phyloP scores from a whole-genome alignment of 2,888 invertebrate genomes.

The Andrena hattorfiana region DNA sequence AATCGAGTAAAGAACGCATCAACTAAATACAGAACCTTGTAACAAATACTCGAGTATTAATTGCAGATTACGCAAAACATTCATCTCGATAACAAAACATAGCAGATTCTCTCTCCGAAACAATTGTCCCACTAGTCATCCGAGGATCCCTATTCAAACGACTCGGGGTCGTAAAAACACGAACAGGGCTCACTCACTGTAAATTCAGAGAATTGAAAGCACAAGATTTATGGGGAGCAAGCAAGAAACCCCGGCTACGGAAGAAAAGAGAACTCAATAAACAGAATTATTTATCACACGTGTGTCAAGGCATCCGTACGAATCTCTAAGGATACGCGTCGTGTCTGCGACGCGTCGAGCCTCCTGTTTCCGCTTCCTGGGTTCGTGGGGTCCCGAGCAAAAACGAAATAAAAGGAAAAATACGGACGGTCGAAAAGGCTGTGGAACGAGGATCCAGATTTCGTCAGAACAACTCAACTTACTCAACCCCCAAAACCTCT shows the following conservation, averaged over 20 bases:
- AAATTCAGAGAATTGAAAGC: conserved; percentile 43
- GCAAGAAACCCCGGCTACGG: conserved; percentile 18
- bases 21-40: too few species aligned
- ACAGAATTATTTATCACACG: conserved; percentile 72
- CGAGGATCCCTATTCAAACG: background rate
- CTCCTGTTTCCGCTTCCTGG: conserved; percentile 46
- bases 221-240: conserved; percentile 37
- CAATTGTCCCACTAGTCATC: background rate
- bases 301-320: conserved; percentile 47
- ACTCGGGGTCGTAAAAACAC: background rate
- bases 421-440: conserved; percentile 13
- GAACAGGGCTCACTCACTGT: background rate
- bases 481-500: background rate
- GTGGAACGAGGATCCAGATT: background rate
- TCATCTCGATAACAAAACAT: too few species aligned
- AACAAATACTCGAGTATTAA: too few species aligned
- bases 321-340: conserved; percentile 56
- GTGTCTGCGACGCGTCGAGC: conserved; percentile 38
- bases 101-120: background rate
- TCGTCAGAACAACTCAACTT: conserved; percentile 28
- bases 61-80: too few species aligned
- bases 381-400: conserved; percentile 31
- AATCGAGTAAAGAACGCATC: too few species aligned
- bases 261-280: conserved; percentile 58
- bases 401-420: conserved; percentile 14